phyloP scores from a whole-genome alignment of 2,888 invertebrate species.

The Ecliptopera silaceata region DNA sequence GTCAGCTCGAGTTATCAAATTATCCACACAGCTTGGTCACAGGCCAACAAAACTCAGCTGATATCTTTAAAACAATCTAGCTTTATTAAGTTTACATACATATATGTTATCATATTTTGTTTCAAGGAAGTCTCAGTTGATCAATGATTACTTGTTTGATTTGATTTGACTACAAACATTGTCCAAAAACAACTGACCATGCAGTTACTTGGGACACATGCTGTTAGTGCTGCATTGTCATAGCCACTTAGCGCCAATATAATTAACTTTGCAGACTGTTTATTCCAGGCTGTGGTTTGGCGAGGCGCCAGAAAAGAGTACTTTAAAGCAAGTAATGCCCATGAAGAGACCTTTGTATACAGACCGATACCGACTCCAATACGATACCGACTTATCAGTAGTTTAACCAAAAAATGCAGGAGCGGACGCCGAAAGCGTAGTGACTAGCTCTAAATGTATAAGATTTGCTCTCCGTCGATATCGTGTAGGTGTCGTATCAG shows the following conservation, averaged over 20 bases:
- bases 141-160: too few species aligned
- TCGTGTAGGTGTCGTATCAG: too few species aligned
- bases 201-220: conserved; percentile 34
- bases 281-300: conserved; percentile 28
- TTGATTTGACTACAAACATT: not conserved
- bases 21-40: conserved; percentile 59
- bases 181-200: not conserved
- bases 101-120: too few species aligned
- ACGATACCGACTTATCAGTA: too few species aligned
- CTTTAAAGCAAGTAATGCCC: conserved; percentile 34
- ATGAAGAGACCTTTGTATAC: conserved; percentile 3
- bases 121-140: too few species aligned
- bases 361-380: too few species aligned
- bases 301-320: conserved; percentile 32
- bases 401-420: too few species aligned
- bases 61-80: not conserved
- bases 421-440: too few species aligned
- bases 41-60: not conserved
- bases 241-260: conserved; percentile 25
- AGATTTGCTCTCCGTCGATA: too few species aligned
- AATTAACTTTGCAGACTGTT: conserved; percentile 28
- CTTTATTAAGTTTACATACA: too few species aligned
- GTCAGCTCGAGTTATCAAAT: conserved; percentile 61
- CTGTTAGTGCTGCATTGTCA: conserved; percentile 20
- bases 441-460: too few species aligned